Evolutionary conservation across 35 echinoderm and acorn worm genomes (phyloP), one percentile per base, ranked within the genome.

Genomic region (Apostichopus californicus): DNA sequence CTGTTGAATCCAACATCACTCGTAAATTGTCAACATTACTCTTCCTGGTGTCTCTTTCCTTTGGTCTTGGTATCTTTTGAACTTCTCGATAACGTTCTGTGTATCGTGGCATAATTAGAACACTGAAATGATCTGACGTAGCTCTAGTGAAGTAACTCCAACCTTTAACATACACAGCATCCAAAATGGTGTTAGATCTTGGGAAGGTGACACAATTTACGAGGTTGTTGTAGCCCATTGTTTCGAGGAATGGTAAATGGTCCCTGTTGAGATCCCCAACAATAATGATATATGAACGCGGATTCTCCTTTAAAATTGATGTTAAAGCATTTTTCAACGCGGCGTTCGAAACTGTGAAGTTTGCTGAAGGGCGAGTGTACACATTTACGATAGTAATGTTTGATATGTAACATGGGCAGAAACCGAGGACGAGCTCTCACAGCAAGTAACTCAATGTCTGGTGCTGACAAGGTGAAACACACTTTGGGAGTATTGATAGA

Each of bases 201-300:
- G 34, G 52, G 34, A 56, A 83, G 4, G 80, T 57, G 4, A 11
- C 34, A 55, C 9, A 83, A 17, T 83, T 1, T 9, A 56, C 80
- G 2, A 83, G 54, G n/a, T 56, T 83, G n/a, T 56, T 83, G 80
- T 83, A 83, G 9, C 52, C 80, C 80, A 83, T 55, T 17, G 80
- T 83, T 57, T 57, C 80, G 4, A 83, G 52, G 9, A 83, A 55
- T 7, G 46, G 46, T 56, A 83, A 15, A 9, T 12, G 14, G 5
- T 83, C 56, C 15, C 52, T 83, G 53, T 12, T 25, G 24, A 25
- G 24, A 25, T 25, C 24, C 24, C 24, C 24, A 25, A 25, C 24
- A 25, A 25, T 25, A 25, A 25, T 25, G 24, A 25, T 25, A 25
- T 25, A 25, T 25, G 24, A 25, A 25, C 24, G 24, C 24, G 24